Percentiles rank a stretch among this genome's conserved stretches.
phyloP scores from a whole-genome alignment of 2,797 vertebrate genomes.

The Hylomyscus alleni region DNA sequence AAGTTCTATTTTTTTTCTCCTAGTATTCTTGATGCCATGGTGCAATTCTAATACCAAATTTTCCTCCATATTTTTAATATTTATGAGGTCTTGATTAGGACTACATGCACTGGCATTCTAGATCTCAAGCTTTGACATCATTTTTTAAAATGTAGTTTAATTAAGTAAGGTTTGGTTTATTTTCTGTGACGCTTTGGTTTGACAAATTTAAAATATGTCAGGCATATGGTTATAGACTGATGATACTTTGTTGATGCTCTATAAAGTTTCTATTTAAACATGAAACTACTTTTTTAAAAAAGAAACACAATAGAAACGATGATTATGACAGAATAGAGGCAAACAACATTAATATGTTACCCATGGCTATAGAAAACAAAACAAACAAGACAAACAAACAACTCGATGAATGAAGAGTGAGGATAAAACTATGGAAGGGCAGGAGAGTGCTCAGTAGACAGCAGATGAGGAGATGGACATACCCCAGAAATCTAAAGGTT shows the following conservation, averaged over 20 bases:
- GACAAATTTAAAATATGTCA: slow-evolving; percentile 31
- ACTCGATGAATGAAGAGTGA: not conserved
- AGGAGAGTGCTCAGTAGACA: not conserved
- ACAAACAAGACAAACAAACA: no score
- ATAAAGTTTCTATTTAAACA: not conserved
- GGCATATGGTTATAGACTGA: not conserved
- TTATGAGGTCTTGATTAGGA: not conserved
- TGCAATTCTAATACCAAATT: not conserved
- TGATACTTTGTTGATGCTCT: not conserved
- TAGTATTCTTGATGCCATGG: not conserved
- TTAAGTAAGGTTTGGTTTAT: not conserved
- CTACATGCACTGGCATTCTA: not conserved
- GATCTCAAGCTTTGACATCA: not conserved
- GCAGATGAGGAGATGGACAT: not conserved
- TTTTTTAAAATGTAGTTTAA: not conserved
- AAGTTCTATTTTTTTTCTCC: not conserved
- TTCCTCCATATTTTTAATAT: not conserved
- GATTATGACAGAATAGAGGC: not conserved
- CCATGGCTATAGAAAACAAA: not conserved
- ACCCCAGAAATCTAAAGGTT: not conserved
- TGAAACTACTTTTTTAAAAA: not conserved
- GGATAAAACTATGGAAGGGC: not conserved
- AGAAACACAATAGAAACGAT: not conserved
- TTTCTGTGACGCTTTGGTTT: not conserved
- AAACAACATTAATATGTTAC: not conserved